phyloP scores from a whole-genome alignment of 2,113 vertebrate genomes.

The Melospiza melodia region DNA sequence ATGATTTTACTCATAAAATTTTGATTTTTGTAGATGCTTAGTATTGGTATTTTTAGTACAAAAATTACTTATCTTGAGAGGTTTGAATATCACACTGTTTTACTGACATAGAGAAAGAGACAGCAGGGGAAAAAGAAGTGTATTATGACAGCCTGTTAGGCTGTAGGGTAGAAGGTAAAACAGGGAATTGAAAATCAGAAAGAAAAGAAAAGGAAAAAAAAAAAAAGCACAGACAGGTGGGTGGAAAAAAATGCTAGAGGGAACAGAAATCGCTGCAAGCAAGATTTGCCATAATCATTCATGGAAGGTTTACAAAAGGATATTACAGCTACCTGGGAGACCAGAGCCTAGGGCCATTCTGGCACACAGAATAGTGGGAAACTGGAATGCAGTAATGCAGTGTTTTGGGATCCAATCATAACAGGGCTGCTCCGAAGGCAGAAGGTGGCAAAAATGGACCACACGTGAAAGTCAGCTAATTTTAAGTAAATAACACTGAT shows the following conservation, averaged over 20 bases:
- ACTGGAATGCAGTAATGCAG: neutral
- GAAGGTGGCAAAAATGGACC: neutral
- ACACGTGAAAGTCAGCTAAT: neutral
- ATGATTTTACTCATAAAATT: neutral
- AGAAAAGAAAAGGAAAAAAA: neutral
- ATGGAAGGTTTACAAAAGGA: slow-evolving; percentile 41
- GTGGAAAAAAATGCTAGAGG: slow-evolving; percentile 34
- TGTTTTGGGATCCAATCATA: neutral
- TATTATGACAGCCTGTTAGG: slow-evolving; percentile 19
- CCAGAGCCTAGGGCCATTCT: slow-evolving; percentile 21
- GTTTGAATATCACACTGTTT: slow-evolving; percentile 18
- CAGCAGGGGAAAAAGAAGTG: neutral
- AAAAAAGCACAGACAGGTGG: neutral
- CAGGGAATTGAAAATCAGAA: slow-evolving; percentile 25
- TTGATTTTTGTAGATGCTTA: neutral
- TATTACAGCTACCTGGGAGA: slow-evolving; percentile 62
- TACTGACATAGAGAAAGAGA: neutral
- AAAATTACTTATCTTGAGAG: neutral
- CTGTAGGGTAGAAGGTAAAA: slow-evolving; percentile 26
- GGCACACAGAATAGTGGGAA: neutral
- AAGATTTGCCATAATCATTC: slow-evolving; percentile 67
- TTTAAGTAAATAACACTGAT: neutral
- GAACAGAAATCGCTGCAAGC: slow-evolving; percentile 63
- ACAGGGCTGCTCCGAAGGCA: neutral
- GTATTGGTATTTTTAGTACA: neutral